Evolutionary conservation across 2,113 vertebrate species (phyloP).

Genomic region (Zapus hudsonius): DNA sequence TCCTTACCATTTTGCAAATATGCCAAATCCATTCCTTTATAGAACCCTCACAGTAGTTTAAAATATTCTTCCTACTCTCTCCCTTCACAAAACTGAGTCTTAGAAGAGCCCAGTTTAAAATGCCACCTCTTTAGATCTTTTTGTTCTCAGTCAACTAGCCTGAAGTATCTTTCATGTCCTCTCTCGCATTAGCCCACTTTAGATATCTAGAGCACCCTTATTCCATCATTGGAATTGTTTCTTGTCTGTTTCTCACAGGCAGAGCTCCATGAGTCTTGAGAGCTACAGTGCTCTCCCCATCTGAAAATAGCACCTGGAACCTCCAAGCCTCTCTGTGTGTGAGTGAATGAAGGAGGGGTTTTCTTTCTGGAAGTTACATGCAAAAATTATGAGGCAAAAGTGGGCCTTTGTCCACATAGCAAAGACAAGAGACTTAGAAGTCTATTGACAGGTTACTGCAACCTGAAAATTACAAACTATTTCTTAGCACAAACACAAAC

Average conservation of each 20-base stretch:
- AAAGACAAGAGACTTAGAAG: not conserved
- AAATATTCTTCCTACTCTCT: not conserved
- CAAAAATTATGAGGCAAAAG: not conserved
- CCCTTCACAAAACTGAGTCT: not conserved
- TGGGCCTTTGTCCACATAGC: not conserved
- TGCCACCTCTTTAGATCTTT: not conserved
- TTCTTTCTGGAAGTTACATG: not conserved
- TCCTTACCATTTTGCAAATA: not conserved
- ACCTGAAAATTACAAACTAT: not conserved
- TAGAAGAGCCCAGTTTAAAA: not conserved
- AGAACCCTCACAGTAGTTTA: not conserved
- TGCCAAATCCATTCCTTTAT: not conserved
- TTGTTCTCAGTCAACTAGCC: not conserved
- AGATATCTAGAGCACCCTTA: not conserved
- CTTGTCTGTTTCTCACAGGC: not conserved
- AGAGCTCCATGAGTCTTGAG: not conserved
- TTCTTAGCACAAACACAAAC: conserved; percentile 25
- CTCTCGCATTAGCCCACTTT: not conserved
- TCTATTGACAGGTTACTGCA: not conserved
- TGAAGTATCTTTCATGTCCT: not conserved
- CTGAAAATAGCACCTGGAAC: not conserved
- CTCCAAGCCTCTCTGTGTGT: not conserved
- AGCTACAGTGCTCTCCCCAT: not conserved
- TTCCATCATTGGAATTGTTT: not conserved
- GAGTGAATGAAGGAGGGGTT: not conserved